These are phyloP conservation scores for Sphaeridia pumilis DNA, from an alignment of 2,888 invertebrate species.

Conservation along the genomic window DNA sequence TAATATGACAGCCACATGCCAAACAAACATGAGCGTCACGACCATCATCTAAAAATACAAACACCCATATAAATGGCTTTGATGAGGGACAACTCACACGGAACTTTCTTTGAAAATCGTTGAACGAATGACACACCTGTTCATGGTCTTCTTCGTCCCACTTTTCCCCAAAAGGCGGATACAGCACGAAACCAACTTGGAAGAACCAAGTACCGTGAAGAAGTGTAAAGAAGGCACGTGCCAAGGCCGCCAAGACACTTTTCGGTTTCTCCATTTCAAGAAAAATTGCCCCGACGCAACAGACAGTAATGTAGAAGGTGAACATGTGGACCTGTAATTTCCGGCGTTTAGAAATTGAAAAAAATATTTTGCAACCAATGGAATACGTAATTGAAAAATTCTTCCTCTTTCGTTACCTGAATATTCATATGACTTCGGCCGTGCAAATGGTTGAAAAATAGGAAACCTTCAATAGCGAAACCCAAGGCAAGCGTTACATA, in stretches of 20 bases:
- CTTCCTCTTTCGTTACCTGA: slow-evolving; percentile 34
- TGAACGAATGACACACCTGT: too few relatives aligned
- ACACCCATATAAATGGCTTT: too few relatives aligned
- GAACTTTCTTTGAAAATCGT: too few relatives aligned
- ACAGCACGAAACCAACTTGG: slow-evolving; percentile 44
- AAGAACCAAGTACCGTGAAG: slow-evolving; percentile 47
- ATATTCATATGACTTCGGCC: slow-evolving; percentile 40
- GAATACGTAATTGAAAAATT: neutral
- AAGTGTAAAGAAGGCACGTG: slow-evolving; percentile 40
- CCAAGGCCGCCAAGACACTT: slow-evolving; percentile 39
- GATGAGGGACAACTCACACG: too few relatives aligned
- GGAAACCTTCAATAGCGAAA: slow-evolving; percentile 41
- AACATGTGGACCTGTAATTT: slow-evolving; percentile 42
- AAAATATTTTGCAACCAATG: too few relatives aligned
- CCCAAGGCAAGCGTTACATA: slow-evolving; percentile 41
- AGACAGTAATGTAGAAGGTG: slow-evolving; percentile 40
- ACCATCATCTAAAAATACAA: slow-evolving; percentile 40
- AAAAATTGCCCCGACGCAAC: slow-evolving; percentile 37
- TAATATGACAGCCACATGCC: slow-evolving; percentile 34
- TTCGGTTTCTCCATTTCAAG: slow-evolving; percentile 40
- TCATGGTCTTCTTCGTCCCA: slow-evolving; percentile 41
- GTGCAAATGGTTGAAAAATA: slow-evolving; percentile 44
- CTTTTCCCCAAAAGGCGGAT: slow-evolving; percentile 39
- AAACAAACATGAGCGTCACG: slow-evolving; percentile 39
- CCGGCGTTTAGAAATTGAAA: too few relatives aligned